Base-by-base conservation (phyloP, 1,140 invertebrate genomes). In the Ephestia elutella region DNA sequence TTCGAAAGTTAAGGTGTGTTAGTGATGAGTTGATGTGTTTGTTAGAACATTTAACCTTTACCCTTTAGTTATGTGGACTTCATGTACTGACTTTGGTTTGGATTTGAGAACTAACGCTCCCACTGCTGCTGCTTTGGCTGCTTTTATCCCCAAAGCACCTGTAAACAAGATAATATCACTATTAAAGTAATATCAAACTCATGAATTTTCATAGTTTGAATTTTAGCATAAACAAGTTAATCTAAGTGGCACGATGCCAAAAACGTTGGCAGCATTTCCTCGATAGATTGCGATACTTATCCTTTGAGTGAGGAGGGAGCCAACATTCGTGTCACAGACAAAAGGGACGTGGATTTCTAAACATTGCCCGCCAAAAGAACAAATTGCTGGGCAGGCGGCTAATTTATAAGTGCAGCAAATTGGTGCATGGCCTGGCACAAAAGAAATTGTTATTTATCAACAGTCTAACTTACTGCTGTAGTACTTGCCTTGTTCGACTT, bases 101-200 rank as follows among this genome's bases (percentile, higher is more conserved):
- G 38, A 44, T 70, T 86, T 84, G 9, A 80, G 71, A 5, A 82
- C 73, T 59, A 78, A 79, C 0, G 79, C 83, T 21, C 75, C 82
- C 11, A 81, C 75, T 30, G 75, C 84, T 21, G 82, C 84, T 20
- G 80, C 72, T 67, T 87, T 87, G 21, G 78, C 84, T 57, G 78
- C 84, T 58, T 87, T 87, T 54, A 87, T 65, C 49, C 82, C 82
- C 54, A 87, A 69, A 59, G 77, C 78, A 53, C 82, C 82, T 87
- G 72, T 15, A 62, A 57, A 66, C 11, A 60, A 30, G 25, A 30
- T 49, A 49, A 25, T 17, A 18, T 8, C 13, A 15, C 1, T 28
- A 30, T 57, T 20, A 21, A 56, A 20, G 9, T 56, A n/a, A n/a
- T 56, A 48, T 21, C 2, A 35, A 38, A 38, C 49, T 50, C 19